Evolutionary conservation across 2,113 vertebrate species (phyloP).

Genomic region (Aldabrachelys gigantea): DNA sequence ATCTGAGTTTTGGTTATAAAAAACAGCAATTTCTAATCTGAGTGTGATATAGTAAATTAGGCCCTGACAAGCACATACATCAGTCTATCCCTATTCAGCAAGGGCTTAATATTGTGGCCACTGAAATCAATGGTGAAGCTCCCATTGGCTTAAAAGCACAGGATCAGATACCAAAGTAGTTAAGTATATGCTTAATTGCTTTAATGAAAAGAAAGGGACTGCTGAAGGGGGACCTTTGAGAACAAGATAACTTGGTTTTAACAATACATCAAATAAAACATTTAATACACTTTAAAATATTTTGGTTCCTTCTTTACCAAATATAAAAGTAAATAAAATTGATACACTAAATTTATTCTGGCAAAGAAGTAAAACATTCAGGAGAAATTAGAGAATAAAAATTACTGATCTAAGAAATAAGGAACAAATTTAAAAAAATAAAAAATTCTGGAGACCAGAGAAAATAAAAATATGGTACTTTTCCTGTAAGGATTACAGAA

Average conservation of each 20-base stretch:
- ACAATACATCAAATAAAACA: rapidly evolving
- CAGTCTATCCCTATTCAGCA: neutral
- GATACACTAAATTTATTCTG: neutral
- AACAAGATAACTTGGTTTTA: neutral
- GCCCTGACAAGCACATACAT: neutral
- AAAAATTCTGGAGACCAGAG: neutral
- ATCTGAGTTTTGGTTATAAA: neutral
- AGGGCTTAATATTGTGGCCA: neutral
- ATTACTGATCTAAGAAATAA: neutral
- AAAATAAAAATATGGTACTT: neutral
- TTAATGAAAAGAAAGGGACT: neutral
- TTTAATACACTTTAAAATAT: neutral
- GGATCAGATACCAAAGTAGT: neutral
- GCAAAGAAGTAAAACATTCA: neutral
- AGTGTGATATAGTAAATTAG: neutral
- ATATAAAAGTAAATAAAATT: rapidly evolving
- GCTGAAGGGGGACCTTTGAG: neutral
- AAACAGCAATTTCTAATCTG: neutral
- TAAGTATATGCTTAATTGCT: neutral
- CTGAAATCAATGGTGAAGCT: neutral
- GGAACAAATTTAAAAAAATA: neutral
- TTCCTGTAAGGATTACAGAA: neutral
- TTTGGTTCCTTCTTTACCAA: neutral
- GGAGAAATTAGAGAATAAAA: neutral
- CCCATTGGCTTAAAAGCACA: neutral